Evolutionary conservation across 2,888 invertebrate genomes (phyloP), one percentile per base, ranked within the genome.

Genomic region (Drosophila flavopinicola): DNA sequence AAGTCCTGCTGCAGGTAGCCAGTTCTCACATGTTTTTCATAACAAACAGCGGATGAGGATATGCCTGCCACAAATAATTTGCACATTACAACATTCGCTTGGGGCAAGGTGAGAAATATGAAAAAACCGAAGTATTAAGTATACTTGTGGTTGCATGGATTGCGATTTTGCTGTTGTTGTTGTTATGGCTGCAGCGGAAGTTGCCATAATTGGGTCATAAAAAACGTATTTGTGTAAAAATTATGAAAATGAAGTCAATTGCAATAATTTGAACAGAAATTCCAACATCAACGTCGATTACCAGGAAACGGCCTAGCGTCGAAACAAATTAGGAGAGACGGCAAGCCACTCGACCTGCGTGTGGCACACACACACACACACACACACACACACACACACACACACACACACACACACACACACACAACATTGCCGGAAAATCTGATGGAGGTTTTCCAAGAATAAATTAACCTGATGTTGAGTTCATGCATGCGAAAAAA

Each of bases 231-330:
- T 80, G 84, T 84, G 70, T 84, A 73, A 84, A 84, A 84, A 80
- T 84, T 86, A 86, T 76, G 77, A 86, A 79, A 79, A 83, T 83
- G 67, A 79, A 80, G 76, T 84, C 86, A 76, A 80, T 80, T 86
- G 86, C 76, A 86, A 84, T 84, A 84, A 86, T 84, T 80, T 86
- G 61, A 53, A 47, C 41, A 42, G 68, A 44, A 44, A 85, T 76
- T 44, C 63, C 68, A 66, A 56, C 60, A 58, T 44, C 33, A 37
- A 53, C n/a, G 48, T 51, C 57, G 71, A 66, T 68, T 85, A 78
- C 85, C 60, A 64, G 78, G 85, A 79, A 79, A 63, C 42, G 41
- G 51, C 52, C 47, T 35, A 23, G 37, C 33, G 24, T 2, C 15
- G 25, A 57, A 44, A 51, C 47, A 60, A 57, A 63, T 66, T 56